phyloP scores from a whole-genome alignment of 2,113 vertebrate genomes.

The Vicugna pacos region DNA sequence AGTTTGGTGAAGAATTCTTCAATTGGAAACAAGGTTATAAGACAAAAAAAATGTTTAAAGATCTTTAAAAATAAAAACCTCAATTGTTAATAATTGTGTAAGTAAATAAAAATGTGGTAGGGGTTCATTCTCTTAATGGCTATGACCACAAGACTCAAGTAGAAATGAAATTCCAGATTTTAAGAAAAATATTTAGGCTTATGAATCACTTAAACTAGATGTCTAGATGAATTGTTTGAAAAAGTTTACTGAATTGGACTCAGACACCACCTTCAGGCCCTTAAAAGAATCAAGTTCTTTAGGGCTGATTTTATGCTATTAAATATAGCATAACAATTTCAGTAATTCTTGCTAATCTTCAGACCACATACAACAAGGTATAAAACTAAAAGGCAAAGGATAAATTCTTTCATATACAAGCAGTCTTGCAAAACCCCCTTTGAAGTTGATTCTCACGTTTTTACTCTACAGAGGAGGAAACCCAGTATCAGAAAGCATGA shows the following conservation, averaged over 20 bases:
- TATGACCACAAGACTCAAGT: background rate
- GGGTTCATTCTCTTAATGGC: background rate
- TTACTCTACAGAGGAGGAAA: conserved; percentile 33
- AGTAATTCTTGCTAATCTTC: background rate
- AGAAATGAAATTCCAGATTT: background rate
- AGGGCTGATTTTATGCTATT: background rate
- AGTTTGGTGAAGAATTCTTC: background rate
- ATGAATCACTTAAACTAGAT: background rate
- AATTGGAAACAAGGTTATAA: background rate
- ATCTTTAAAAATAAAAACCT: background rate
- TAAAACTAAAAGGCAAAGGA: background rate
- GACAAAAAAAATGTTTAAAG: background rate
- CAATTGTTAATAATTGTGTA: background rate
- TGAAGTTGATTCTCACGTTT: background rate
- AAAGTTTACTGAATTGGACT: background rate
- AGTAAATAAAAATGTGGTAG: background rate
- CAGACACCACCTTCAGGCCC: background rate
- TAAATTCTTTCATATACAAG: background rate
- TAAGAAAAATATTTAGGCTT: background rate
- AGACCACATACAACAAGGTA: background rate
- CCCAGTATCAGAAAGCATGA: background rate
- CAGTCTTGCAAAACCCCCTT: background rate
- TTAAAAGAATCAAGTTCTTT: background rate
- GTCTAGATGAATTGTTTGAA: background rate
- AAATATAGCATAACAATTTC: background rate